Evolutionary conservation across 2,113 vertebrate species (phyloP).

Genomic region (Irena cyanogastra): DNA sequence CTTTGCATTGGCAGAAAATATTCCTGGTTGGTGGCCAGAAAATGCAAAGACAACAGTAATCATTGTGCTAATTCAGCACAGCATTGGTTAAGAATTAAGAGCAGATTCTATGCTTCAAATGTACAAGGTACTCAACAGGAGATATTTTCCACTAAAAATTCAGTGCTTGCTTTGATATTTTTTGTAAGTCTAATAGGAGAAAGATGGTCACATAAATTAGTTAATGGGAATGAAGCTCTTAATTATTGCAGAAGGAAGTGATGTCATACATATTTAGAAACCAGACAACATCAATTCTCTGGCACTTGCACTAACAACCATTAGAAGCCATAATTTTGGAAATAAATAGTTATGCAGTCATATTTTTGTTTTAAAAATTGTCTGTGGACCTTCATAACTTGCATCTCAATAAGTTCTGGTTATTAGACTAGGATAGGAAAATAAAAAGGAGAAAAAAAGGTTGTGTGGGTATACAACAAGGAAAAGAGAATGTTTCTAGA

Average conservation of each 20-base stretch:
- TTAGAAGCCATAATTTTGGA: background rate
- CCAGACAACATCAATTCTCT: background rate
- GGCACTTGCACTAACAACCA: background rate
- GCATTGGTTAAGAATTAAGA: background rate
- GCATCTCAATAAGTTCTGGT: background rate
- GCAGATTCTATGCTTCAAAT: background rate
- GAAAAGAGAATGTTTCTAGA: background rate
- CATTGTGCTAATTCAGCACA: background rate
- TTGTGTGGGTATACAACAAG: background rate
- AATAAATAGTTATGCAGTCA: background rate
- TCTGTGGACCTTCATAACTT: background rate
- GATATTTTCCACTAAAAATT: background rate
- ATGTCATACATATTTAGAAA: background rate
- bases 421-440: background rate
- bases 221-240: background rate
- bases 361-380: background rate
- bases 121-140: background rate
- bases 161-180: background rate
- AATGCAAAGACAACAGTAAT: background rate
- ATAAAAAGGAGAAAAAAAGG: background rate
- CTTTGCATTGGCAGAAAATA: background rate
- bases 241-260: background rate
- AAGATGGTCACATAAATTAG: background rate
- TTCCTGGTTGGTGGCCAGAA: background rate
- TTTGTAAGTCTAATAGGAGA: background rate